Base-by-base conservation (phyloP, 1,140 invertebrate genomes). In the Sitophilus oryzae region DNA sequence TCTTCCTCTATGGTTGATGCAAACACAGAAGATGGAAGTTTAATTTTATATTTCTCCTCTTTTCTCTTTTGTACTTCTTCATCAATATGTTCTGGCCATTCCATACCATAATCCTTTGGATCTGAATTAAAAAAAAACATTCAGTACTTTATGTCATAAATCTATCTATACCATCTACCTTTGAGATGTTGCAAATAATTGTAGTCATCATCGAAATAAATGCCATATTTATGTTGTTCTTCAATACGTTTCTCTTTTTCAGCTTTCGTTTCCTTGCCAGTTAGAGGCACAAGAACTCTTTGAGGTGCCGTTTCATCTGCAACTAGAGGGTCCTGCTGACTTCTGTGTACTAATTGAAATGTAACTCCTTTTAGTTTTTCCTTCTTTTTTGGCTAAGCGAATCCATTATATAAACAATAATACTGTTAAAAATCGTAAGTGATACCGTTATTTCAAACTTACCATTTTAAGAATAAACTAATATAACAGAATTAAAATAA, bases 181-280 rank as follows among this genome's bases (percentile, higher is more conserved):
- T 82, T 84, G 41, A 98, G 76, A 80, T 98, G 93, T 72, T 97
- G 89, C 56, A 97, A 73, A 68, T 98, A 98, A 69, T 98, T 82
- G 69, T 96, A 98, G 61, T 96, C 89, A 75, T 98, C 93, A 69
- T 97, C 92, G 74, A 85, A 97, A 70, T 87, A 95, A 46, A 98
- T 85, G n/a, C 93, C 94, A 81, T 83, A 96, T 72, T 95, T 93
- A 20, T 79, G 73, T 63, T 90, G 83, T 64, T 96, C 89, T 64
- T 91, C 85, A 65, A 80, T 82, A n/a, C 58, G 63, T 53, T 66
- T 59, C 38, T 61, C 55, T 52, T 61, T 65, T 42, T 64, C 52
- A 43, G 54, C 52, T 57, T 65, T 60, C 56, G 66, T 40, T 34
- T 64, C 59, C 43, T 64, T 66, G 15, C 69, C 71, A 41, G 71